A percentile compares a stretch with the other conserved stretches of the same genome.
phyloP scores from a whole-genome alignment of 2,113 vertebrate species.

The Ciconia maguari region DNA sequence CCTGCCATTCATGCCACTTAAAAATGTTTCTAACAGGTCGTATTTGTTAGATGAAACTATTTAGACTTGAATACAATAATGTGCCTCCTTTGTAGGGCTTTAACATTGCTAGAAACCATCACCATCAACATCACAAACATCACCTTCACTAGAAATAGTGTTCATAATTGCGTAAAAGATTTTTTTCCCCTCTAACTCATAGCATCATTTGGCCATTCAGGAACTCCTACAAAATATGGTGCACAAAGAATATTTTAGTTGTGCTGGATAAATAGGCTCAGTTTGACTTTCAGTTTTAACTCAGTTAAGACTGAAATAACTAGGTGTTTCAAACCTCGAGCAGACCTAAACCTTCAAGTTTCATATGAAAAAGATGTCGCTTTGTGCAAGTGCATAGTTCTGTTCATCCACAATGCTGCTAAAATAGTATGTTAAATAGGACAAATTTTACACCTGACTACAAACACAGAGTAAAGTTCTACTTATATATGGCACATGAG shows the following conservation, averaged over 20 bases:
- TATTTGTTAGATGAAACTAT: neutral
- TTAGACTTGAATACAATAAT: neutral
- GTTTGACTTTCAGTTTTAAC: neutral
- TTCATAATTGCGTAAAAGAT: neutral
- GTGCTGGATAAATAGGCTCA: neutral
- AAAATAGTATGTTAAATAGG: neutral
- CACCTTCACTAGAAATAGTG: neutral
- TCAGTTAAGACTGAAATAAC: neutral
- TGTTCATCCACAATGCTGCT: neutral
- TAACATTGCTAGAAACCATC: neutral
- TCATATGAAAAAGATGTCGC: neutral
- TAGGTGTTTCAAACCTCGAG: neutral
- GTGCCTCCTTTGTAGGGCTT: neutral
- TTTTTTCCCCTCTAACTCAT: neutral
- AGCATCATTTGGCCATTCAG: neutral
- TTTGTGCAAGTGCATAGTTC: neutral
- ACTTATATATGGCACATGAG: accelerated
- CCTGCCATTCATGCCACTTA: neutral
- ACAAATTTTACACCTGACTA: neutral
- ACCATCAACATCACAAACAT: neutral
- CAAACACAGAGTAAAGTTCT: neutral
- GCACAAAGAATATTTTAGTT: neutral
- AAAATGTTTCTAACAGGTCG: neutral
- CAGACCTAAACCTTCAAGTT: neutral
- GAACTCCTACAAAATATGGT: neutral